Conservation (phyloP, 2,113 vertebrate species). For the Todiramphus saurophagus region DNA sequence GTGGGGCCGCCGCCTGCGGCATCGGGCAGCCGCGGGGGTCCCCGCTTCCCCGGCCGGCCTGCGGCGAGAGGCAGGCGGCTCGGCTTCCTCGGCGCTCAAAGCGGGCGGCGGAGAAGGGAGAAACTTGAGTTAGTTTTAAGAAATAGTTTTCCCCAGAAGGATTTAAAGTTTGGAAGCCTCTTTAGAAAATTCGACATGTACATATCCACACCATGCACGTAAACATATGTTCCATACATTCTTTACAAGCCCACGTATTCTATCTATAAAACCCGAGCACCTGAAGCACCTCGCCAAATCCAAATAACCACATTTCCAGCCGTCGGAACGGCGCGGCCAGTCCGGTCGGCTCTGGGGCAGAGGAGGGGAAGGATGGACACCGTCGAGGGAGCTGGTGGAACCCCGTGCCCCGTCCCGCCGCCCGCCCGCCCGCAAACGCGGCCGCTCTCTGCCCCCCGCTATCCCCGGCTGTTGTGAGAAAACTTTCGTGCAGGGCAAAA, state of each 20-base stretch:
- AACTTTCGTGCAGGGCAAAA: conserved; percentile 22
- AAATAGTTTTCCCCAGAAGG: not conserved
- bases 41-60: not conserved
- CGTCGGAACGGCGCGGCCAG: not conserved
- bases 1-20: not conserved
- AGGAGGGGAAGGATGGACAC: not conserved
- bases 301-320: not conserved
- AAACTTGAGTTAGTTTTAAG: not conserved
- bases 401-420: not conserved
- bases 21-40: not conserved
- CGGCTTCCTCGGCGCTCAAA: not conserved
- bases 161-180: not conserved
- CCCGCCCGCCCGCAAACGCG: not conserved
- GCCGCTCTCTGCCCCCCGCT: not conserved
- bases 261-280: not conserved
- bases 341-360: not conserved
- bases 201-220: not conserved
- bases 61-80: not conserved
- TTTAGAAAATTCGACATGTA: not conserved
- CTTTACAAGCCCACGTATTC: not conserved
- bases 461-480: not conserved
- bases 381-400: not conserved
- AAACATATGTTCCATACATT: not conserved
- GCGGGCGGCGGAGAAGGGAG: not conserved
- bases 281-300: not conserved